Conservation (phyloP, 2,113 vertebrate species). For the Neopipo cinnamomea region DNA sequence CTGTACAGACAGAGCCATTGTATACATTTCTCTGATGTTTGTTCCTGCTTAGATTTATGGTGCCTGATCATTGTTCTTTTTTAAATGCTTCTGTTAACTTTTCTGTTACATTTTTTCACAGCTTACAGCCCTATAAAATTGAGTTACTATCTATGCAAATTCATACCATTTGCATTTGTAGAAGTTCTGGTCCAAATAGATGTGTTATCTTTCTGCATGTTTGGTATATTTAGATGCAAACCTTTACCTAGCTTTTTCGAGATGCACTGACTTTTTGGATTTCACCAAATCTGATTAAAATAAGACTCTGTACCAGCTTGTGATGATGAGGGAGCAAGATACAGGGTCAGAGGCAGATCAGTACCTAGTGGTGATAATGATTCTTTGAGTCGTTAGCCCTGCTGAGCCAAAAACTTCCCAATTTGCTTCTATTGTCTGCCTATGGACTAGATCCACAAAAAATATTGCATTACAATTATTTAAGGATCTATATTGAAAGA, state of each 20-base stretch:
- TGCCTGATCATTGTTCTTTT: background rate
- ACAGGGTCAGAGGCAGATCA: background rate
- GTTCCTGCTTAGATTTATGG: background rate
- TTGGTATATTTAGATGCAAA: background rate
- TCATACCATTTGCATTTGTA: background rate
- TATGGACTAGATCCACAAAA: background rate
- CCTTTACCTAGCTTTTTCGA: background rate
- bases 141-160: background rate
- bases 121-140: constrained; percentile 11
- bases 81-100: constrained; percentile 43
- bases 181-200: background rate
- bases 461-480: background rate
- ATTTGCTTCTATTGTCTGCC: background rate
- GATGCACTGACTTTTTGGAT: background rate
- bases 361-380: accelerated
- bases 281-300: background rate
- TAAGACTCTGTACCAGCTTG: background rate
- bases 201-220: background rate
- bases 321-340: background rate
- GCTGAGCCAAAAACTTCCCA: background rate
- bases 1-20: background rate
- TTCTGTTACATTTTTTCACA: background rate
- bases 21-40: background rate
- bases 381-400: background rate
- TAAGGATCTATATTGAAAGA: background rate